Percentiles rank a stretch among this genome's conserved stretches.
phyloP scores from a whole-genome alignment of 1,140 invertebrate genomes.

The Rhyzopertha dominica region DNA sequence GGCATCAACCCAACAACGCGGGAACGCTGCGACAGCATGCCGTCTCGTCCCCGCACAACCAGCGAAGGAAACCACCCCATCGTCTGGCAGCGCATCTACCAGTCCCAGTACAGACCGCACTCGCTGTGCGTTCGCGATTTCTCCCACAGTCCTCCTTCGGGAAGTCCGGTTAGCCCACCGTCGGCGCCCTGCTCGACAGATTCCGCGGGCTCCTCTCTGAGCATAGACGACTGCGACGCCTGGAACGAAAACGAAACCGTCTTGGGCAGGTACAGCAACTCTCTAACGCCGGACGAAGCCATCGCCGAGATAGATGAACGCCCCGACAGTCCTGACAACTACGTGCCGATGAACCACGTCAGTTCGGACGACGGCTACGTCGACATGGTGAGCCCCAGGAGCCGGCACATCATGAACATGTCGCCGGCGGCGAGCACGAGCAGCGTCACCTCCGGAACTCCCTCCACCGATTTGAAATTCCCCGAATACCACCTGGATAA shows the following conservation, averaged over 20 bases:
- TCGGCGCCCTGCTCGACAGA: constrained; percentile 61
- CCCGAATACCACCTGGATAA: constrained; percentile 64
- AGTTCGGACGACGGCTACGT: constrained; percentile 55
- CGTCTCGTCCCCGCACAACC: constrained; percentile 59
- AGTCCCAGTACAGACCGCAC: constrained; percentile 28
- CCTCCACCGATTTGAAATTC: constrained; percentile 53
- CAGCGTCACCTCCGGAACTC: constrained; percentile 69
- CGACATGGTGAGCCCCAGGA: constrained; percentile 57
- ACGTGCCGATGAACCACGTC: constrained; percentile 59
- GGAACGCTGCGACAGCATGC: constrained; percentile 75
- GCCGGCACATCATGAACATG: constrained; percentile 47
- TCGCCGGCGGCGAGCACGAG: constrained; percentile 59
- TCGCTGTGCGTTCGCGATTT: constrained; percentile 54
- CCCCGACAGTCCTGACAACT: constrained; percentile 46
- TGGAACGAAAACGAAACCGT: constrained; percentile 41
- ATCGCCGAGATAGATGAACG: constrained; percentile 42
- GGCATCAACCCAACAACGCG: too few species aligned
- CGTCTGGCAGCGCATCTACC: constrained; percentile 5
- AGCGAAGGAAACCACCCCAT: constrained; percentile 54
- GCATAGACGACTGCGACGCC: constrained; percentile 54
- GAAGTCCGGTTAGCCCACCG: constrained; percentile 58
- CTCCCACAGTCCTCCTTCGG: constrained; percentile 59
- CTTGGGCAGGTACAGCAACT: constrained; percentile 48
- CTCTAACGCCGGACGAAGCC: constrained; percentile 59
- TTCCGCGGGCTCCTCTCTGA: constrained; percentile 64